Base-by-base conservation (phyloP, 2,113 vertebrate species). In the Labrus mixtus region DNA sequence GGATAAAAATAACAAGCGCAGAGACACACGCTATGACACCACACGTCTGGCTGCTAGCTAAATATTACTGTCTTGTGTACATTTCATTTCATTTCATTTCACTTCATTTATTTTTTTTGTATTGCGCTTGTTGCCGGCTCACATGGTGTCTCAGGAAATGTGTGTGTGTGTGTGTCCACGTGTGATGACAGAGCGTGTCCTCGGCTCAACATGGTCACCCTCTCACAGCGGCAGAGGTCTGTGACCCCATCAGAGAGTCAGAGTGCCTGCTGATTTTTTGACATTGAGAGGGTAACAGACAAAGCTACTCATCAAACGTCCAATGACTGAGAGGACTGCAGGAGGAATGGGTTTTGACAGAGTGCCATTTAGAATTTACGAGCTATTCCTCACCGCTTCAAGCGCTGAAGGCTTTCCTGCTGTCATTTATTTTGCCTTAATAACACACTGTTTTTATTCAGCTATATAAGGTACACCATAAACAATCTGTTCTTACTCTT, bases 231-330 rank as follows among this genome's bases (percentile, higher is more conserved):
- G 74, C 83, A 86, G 79, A 86, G 90, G 91, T 89, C 78, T 65
- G 41, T 82, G 88, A 93, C 90, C 90, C 82, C 84, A 92, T 92
- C 91, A 91, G 64, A 68, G 80, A 79, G 83, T 90, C 89, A 85
- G 75, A 85, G 76, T 74, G 83, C 79, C 89, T 90, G 84, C 77
- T 91, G 90, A 90, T 91, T 87, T 86, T 90, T 87, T 89, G 89
- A 90, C 88, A 91, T 87, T 79, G 84, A 89, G 84, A 89, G 76
- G 78, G 72, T 70, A 87, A 73, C 79, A 88, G 77, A 90, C 83
- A 91, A 90, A 92, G 79, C 79, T 78, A 88, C 88, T 89, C 84
- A 89, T 93, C 90, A 90, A 87, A 89, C 82, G 83, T 87, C 74
- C 63, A 76, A 71, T 84, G 89, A 83, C 75, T 82, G 83, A 60